Evolutionary conservation across 2,113 vertebrate species (phyloP).

Genomic region (Ramphastos sulfuratus): DNA sequence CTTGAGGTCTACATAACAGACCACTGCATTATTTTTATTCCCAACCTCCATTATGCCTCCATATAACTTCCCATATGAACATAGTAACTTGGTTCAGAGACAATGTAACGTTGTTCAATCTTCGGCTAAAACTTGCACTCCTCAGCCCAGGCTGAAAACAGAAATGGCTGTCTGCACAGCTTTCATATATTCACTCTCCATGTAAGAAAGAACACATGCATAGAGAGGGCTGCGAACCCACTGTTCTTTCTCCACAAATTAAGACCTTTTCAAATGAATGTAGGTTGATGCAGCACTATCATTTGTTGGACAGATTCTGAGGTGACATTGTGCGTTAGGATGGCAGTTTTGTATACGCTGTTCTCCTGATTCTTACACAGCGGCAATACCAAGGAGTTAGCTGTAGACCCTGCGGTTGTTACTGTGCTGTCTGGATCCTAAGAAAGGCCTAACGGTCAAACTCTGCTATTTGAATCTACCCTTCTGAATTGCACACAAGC

Average conservation of each 20-base stretch:
- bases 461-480: background rate
- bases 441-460: background rate
- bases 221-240: background rate
- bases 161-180: background rate
- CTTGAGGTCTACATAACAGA: background rate
- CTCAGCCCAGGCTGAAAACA: background rate
- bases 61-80: background rate
- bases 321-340: background rate
- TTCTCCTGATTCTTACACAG: background rate
- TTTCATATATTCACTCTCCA: background rate
- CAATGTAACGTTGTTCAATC: background rate
- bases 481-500: background rate
- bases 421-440: background rate
- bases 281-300: background rate
- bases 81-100: background rate
- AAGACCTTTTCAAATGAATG: background rate
- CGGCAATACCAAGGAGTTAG: background rate
- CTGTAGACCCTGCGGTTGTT: background rate
- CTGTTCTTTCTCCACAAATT: background rate
- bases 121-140: background rate
- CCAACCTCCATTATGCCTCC: background rate
- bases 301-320: background rate
- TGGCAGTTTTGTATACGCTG: background rate
- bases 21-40: background rate
- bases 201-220: background rate